Evolutionary conservation across 2,888 invertebrate genomes (phyloP).

Genomic region (Prosapia bicincta): DNA sequence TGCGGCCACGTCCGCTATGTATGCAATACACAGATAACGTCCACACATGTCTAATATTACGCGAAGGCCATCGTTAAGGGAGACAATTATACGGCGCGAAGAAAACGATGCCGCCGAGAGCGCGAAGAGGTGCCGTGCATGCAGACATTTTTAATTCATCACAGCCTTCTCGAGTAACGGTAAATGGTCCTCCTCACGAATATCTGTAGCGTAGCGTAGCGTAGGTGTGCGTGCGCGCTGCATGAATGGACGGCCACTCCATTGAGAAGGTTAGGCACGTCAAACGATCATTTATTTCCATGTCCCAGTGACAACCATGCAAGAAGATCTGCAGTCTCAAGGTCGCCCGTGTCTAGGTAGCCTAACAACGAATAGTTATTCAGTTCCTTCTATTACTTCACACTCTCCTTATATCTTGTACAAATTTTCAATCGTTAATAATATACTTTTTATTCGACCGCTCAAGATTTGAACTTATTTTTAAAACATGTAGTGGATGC

Average conservation of each 20-base stretch:
- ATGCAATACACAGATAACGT: too few relatives aligned
- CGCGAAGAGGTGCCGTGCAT: conserved; percentile 19
- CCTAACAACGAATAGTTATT: too few relatives aligned
- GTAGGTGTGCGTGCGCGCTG: conserved; percentile 14
- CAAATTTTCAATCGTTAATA: too few relatives aligned
- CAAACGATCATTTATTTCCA: not conserved
- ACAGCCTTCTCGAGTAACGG: conserved; percentile 1
- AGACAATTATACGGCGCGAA: conserved; percentile 1
- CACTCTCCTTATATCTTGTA: too few relatives aligned
- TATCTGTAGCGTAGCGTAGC: conserved; percentile 15
- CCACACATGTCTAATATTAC: not conserved
- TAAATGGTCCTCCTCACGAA: conserved; percentile 31
- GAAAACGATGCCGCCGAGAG: not conserved
- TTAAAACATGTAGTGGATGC: too few relatives aligned
- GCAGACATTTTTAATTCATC: conserved; percentile 30
- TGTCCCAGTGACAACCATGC: not conserved
- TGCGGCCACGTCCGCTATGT: too few relatives aligned
- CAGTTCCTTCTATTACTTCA: too few relatives aligned
- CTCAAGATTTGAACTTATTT: too few relatives aligned
- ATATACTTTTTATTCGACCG: too few relatives aligned
- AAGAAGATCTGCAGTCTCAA: not conserved
- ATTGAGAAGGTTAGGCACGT: not conserved
- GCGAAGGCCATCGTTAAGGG: not conserved
- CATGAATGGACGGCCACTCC: conserved; percentile 5
- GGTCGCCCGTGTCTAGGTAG: not conserved